These are phyloP conservation scores for Steinernema feltiae DNA, from an alignment of 1,140 invertebrate genomes.

Conservation along the genomic window DNA sequence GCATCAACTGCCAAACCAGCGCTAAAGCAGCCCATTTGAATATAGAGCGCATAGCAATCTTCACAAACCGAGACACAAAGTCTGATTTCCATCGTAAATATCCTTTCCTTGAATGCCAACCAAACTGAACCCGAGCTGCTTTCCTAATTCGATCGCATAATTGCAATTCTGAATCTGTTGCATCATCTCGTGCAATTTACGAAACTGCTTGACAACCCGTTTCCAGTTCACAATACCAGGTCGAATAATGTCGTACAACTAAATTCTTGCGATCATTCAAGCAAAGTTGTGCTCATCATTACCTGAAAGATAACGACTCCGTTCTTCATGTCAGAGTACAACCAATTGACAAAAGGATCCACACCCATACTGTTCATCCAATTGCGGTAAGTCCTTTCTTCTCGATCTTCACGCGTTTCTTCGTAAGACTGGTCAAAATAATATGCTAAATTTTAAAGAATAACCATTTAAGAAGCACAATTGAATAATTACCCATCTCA, in stretches of 20 bases:
- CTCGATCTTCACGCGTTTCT: conserved; percentile 83
- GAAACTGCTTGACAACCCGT: conserved; percentile 69
- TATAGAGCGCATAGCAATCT: too few relatives aligned
- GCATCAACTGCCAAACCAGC: conserved; percentile 96
- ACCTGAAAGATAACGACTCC: conserved; percentile 85
- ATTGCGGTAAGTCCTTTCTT: conserved; percentile 83
- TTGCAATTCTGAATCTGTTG: conserved; percentile 91
- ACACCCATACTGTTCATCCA: conserved; percentile 99
- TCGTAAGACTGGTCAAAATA: conserved; percentile 61
- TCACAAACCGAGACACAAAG: too few relatives aligned
- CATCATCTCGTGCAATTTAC: conserved; percentile 83
- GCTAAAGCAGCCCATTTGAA: too few relatives aligned
- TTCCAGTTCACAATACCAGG: conserved; percentile 93
- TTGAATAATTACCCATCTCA: conserved; percentile 57
- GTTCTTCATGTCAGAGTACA: conserved; percentile 93
- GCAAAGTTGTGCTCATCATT: too few relatives aligned
- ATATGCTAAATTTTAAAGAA: too few relatives aligned
- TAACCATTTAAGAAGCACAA: too few relatives aligned
- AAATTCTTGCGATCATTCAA: conserved; percentile 3
- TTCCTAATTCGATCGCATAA: conserved; percentile 90
- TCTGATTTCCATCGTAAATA: conserved; percentile 88
- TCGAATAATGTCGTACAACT: conserved; percentile 87
- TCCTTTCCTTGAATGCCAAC: conserved; percentile 95
- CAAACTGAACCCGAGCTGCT: conserved; percentile 84
- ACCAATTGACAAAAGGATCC: conserved; percentile 86